Evolutionary conservation across 2,797 vertebrate species (phyloP), one percentile per base, ranked within the genome.

Genomic region (Acomys russatus): DNA sequence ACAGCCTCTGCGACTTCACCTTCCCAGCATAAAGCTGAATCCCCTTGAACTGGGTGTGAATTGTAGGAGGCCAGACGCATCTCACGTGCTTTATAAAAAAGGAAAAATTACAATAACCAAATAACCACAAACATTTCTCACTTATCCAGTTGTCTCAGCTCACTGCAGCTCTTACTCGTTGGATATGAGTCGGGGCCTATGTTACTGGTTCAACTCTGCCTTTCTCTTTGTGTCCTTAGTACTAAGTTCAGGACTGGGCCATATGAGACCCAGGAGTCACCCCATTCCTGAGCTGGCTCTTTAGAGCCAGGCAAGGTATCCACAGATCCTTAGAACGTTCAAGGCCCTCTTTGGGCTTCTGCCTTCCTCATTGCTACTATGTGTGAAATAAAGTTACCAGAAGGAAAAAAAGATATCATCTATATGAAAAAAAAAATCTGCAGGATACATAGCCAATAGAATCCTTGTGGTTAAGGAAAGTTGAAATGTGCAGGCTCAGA

Each of bases 1-100:
- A 38, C 85, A 80, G 33, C 18, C 30, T 93, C 54, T 63, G 3
- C 78, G 71, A 83, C 79, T 23, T 59, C 54, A 15, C 33, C 51
- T 89, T 94, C 85, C 92, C 44, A 56, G 71, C 73, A 91, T 70
- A 49, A 88, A 94, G 38, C 30, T 78, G 95, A 85, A 71, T 9
- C 6, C 25, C 77, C 23, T 88, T 85, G 23, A 11, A 64, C 3
- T 93, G 59, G 30, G 30, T 68, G 49, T 56, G 61, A 63, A 86
- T 5, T 56, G 30, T 54, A 80, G 15, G 54, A 80, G 15, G 54
- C 25, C 76, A 63, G 68, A 92, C 71, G 33, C 3, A 54, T 59
- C n/a, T 28, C 61, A 80, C 23, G 22, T n/a, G 92, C 74, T 91
- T 63, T 49, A 1, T 63, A 59, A 59, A 59, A 56, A 56, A 56